These are phyloP conservation scores for Apodemus speciosus DNA, from an alignment of 2,113 vertebrate genomes.

Conservation along the genomic window DNA sequence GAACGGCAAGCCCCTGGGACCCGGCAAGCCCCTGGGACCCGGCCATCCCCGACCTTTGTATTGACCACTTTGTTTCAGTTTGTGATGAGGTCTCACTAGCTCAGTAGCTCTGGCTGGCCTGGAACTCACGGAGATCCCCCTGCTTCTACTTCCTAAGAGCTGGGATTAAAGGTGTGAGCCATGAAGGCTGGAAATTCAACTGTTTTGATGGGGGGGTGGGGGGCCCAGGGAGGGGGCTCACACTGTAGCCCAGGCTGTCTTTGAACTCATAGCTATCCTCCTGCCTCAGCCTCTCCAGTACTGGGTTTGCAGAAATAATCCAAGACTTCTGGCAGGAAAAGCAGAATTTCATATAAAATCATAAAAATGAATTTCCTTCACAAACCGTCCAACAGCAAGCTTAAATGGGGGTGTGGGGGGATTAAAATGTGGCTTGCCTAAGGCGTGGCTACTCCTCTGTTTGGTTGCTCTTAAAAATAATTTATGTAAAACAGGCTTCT, in stretches of 20 bases:
- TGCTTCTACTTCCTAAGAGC: background rate
- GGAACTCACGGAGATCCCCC: background rate
- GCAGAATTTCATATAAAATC: background rate
- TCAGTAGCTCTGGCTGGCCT: background rate
- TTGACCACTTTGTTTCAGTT: background rate
- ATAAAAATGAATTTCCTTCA: constrained; percentile 26
- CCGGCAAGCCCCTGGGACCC: background rate
- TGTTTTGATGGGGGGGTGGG: background rate
- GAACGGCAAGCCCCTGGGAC: no score
- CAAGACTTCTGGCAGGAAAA: constrained; percentile 20
- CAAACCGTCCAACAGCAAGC: constrained; percentile 18
- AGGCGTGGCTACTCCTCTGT: constrained; percentile 52
- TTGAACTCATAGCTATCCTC: background rate
- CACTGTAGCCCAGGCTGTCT: background rate
- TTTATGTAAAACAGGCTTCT: constrained; percentile 74
- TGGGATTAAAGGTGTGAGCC: background rate
- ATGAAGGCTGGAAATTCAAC: background rate
- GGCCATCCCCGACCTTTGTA: background rate
- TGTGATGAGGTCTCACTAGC: background rate
- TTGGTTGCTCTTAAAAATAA: constrained; percentile 72
- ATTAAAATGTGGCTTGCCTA: constrained; percentile 24
- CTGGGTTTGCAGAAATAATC: background rate
- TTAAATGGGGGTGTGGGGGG: background rate
- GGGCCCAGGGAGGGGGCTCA: background rate
- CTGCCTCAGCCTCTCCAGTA: background rate